Percentiles rank a stretch among this genome's conserved stretches.
These are phyloP conservation scores for Hydractinia echinata DNA, from an alignment of 30 jellyfish, hydroid and myxozoan species.

Conservation along the genomic window DNA sequence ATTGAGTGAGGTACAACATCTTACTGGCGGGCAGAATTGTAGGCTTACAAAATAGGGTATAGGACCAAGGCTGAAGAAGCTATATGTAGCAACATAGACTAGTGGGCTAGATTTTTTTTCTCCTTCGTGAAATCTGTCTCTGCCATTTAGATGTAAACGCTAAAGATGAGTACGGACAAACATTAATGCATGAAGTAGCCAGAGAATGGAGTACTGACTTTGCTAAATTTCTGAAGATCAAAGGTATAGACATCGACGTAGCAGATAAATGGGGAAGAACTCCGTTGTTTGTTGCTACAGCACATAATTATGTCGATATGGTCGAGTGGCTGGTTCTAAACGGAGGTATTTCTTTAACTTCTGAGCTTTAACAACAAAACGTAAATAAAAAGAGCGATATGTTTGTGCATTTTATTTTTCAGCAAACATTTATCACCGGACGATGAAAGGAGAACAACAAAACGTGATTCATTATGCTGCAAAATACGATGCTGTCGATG, in stretches of 20 bases:
- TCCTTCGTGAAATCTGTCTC: background rate
- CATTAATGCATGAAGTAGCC: slow-evolving; percentile 81
- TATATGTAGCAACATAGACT: no score
- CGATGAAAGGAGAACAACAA: slow-evolving; percentile 19
- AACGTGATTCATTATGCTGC: slow-evolving; percentile 24
- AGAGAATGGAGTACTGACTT: slow-evolving; percentile 73
- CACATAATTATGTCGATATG: slow-evolving; percentile 63
- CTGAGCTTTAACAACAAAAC: no score
- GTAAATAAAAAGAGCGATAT: no score
- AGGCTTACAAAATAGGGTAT: no score
- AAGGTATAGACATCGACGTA: slow-evolving; percentile 64
- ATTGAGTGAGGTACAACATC: no score
- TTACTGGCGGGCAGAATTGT: no score
- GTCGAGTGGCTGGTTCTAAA: slow-evolving; percentile 55
- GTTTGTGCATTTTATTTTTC: background rate
- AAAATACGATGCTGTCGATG: slow-evolving; percentile 17
- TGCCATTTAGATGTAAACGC: slow-evolving; percentile 49
- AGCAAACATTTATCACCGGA: slow-evolving; percentile 21
- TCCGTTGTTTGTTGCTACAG: slow-evolving; percentile 79
- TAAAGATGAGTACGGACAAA: slow-evolving; percentile 74
- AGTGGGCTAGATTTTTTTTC: no score
- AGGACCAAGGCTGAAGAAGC: no score
- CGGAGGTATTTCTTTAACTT: slow-evolving; percentile 46
- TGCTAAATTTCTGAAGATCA: slow-evolving; percentile 43
- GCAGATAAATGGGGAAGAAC: slow-evolving; percentile 79